Evolutionary conservation across 53 echinoderm and acorn worm species (phyloP).

Genomic region (Actinopyga echinites): DNA sequence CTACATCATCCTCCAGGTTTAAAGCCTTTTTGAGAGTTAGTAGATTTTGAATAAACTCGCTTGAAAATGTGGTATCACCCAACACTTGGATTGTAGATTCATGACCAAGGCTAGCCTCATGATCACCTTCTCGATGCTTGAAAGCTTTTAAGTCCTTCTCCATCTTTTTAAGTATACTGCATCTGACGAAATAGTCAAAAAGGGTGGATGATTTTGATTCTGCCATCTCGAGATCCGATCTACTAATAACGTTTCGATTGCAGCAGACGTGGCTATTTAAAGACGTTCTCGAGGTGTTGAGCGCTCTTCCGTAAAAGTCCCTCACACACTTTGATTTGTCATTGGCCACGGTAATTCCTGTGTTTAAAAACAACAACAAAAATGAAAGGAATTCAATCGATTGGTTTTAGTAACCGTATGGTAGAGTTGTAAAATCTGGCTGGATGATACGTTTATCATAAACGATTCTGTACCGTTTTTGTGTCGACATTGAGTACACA

Average conservation of each 20-base stretch:
- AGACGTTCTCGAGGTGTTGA: too few relatives aligned
- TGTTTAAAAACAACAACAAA: too few relatives aligned
- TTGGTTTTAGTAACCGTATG: conserved; percentile 31
- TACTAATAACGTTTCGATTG: too few relatives aligned
- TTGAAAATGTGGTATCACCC: neutral
- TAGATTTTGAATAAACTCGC: neutral
- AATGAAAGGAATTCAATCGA: too few relatives aligned
- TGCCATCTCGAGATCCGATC: too few relatives aligned
- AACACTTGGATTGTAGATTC: neutral
- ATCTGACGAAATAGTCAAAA: neutral
- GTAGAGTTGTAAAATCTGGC: neutral
- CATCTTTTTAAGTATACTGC: neutral
- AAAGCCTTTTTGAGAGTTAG: neutral
- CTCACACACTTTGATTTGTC: too few relatives aligned
- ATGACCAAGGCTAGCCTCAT: neutral
- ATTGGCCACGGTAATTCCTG: too few relatives aligned
- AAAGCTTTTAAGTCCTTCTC: neutral
- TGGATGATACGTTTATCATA: conserved; percentile 46
- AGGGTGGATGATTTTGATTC: too few relatives aligned
- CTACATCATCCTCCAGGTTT: neutral
- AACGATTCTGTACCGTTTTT: conserved; percentile 29
- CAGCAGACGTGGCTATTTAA: too few relatives aligned
- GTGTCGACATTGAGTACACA: neutral
- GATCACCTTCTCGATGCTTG: neutral
- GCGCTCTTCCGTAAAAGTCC: too few relatives aligned